Evolutionary conservation across 2,113 vertebrate genomes (phyloP).

Genomic region (Mirza zaza): DNA sequence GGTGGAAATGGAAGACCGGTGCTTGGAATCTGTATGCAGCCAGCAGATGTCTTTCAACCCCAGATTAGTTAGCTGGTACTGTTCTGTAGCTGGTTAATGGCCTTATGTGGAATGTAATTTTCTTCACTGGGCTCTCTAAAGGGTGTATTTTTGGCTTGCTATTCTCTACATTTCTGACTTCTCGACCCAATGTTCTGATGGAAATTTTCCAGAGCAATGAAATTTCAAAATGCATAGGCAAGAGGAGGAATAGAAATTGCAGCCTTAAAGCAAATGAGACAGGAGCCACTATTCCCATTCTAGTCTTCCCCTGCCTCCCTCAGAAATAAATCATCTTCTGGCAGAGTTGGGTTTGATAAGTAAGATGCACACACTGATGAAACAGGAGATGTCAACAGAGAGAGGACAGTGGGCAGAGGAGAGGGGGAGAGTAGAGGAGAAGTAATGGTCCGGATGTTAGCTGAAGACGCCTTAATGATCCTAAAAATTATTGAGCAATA

Average conservation of each 20-base stretch:
- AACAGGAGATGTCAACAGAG: neutral
- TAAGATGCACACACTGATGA: slow-evolving; percentile 1
- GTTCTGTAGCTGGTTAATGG: neutral
- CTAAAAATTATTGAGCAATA: slow-evolving; percentile 64
- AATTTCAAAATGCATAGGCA: neutral
- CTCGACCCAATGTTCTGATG: neutral
- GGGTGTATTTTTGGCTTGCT: neutral
- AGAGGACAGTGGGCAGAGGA: neutral
- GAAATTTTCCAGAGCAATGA: slow-evolving; percentile 32
- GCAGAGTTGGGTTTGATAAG: neutral
- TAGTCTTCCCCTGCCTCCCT: rapidly evolving
- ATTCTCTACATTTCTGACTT: slow-evolving; percentile 2
- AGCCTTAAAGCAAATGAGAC: neutral
- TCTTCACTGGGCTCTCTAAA: neutral
- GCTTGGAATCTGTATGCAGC: neutral
- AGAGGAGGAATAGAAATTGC: neutral
- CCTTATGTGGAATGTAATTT: neutral
- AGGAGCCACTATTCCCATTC: neutral
- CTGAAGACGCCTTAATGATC: slow-evolving; percentile 63
- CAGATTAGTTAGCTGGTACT: neutral
- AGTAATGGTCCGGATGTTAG: neutral
- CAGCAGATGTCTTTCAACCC: neutral
- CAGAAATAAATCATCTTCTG: neutral
- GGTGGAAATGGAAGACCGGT: neutral
- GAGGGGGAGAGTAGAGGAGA: neutral